phyloP scores from a whole-genome alignment of 1,140 invertebrate species.

The Achatina immaculata region DNA sequence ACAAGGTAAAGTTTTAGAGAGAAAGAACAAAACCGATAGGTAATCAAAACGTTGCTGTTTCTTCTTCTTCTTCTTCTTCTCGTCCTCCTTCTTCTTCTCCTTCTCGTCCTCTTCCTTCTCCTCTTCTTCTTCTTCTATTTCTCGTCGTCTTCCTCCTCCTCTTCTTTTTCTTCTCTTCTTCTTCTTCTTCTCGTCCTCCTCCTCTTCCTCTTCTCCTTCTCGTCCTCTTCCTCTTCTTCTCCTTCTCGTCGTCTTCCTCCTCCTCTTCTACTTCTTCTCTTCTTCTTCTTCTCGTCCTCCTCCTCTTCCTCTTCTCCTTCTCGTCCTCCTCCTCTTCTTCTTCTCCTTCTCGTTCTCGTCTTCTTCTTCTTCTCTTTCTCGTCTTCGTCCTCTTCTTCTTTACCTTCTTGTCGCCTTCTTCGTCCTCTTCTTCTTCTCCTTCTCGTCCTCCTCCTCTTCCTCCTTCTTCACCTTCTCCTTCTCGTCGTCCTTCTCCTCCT shows the following conservation, averaged over 20 bases:
- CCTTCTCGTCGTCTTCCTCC: too few species aligned
- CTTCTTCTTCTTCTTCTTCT: too few species aligned
- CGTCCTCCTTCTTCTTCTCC: too few species aligned
- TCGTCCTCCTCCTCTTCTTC: background rate
- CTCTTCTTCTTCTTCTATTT: background rate
- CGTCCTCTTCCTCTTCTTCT: background rate
- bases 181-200: background rate
- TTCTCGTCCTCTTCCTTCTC: conserved; percentile 1
- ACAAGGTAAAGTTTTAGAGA: too few species aligned
- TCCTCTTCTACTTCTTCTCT: background rate
- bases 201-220: background rate
- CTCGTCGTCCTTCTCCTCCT: background rate
- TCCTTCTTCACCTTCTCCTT: background rate
- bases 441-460: background rate
- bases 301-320: background rate
- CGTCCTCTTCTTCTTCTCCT: background rate
- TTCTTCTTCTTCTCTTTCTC: too few species aligned
- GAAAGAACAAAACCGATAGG: too few species aligned
- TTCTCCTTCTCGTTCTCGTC: background rate
- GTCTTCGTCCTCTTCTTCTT: background rate
- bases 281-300: background rate
- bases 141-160: background rate
- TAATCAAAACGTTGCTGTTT: too few species aligned
- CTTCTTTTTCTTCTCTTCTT: background rate
- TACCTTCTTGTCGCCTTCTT: background rate